These are phyloP conservation scores for Glyphotaelius pellucidus DNA, from an alignment of 2,888 invertebrate genomes.

Conservation along the genomic window DNA sequence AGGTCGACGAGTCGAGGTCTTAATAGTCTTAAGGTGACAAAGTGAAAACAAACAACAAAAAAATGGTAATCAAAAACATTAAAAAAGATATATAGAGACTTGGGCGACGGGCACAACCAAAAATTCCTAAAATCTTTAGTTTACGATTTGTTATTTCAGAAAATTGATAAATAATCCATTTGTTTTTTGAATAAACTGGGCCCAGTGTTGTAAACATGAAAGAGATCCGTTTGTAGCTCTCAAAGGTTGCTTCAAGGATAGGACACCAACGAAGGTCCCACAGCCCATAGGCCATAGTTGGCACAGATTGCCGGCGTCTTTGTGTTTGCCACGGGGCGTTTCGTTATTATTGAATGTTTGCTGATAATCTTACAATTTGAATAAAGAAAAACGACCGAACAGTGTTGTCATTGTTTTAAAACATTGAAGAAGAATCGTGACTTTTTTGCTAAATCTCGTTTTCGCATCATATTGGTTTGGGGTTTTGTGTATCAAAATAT, in stretches of 20 bases:
- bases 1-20: neutral
- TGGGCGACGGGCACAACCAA: no score
- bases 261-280: neutral
- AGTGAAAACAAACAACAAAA: neutral
- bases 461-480: neutral
- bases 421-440: neutral
- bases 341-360: neutral
- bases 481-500: neutral
- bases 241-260: neutral
- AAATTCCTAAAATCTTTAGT: no score
- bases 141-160: neutral
- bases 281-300: neutral
- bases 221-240: neutral
- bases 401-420: slow-evolving; percentile 5
- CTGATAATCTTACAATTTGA: slow-evolving; percentile 17
- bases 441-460: neutral
- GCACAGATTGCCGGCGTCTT: neutral
- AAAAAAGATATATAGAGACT: no score
- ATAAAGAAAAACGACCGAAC: neutral
- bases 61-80: no score
- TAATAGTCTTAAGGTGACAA: neutral
- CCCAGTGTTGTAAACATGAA: neutral
- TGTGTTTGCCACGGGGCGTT: slow-evolving; percentile 9
- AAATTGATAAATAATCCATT: neutral
- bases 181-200: neutral